Base-by-base conservation (phyloP, 2,888 invertebrate species). In the Agrotis exclamationis region DNA sequence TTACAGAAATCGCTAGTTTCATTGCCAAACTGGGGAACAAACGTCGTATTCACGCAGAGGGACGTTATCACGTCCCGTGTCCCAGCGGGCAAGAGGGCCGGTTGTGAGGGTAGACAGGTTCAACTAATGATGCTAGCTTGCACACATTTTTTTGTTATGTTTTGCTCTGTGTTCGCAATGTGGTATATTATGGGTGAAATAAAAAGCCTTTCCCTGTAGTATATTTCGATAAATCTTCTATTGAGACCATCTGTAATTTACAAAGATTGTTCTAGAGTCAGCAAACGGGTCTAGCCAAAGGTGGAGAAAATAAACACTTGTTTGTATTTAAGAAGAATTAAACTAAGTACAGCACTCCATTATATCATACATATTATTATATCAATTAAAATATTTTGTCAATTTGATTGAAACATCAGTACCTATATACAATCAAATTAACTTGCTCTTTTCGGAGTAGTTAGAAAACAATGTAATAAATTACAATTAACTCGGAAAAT, bases 61-160 rank as follows among this genome's bases (percentile, higher is more conserved):
- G 90, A 90, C 89, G 87, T 89, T 90, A 90, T 93, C 93, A 91
- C 90, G 89, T 88, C 83, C 82, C 80, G 67, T 80, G 85, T 87
- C 90, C 90, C 91, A 87, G 81, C 74, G 86, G 89, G 73, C 82
- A 86, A 86, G 84, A 88, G 83, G 67, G 75, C 75, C 78, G 79
- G 85, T 86, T 87, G 86, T 85, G 87, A 86, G 87, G 90, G 90
- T 88, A 87, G 89, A 86, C 86, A 86, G 86, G 83, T 86, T 86
- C 85, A 81, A 88, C 88, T 91, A 91, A 91, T 90, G 89, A 90
- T 88, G 85, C 84, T 80, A 80, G 85, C 85, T 82, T 85, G 86
- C 87, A 84, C 82, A 85, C 85, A 87, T 87, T 88, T 89, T 88
- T 91, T 80, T 78, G 70, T 76, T 74, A 73, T 80, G 48, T 78